phyloP scores from a whole-genome alignment of 2,797 vertebrate species.

The Platalea minor region DNA sequence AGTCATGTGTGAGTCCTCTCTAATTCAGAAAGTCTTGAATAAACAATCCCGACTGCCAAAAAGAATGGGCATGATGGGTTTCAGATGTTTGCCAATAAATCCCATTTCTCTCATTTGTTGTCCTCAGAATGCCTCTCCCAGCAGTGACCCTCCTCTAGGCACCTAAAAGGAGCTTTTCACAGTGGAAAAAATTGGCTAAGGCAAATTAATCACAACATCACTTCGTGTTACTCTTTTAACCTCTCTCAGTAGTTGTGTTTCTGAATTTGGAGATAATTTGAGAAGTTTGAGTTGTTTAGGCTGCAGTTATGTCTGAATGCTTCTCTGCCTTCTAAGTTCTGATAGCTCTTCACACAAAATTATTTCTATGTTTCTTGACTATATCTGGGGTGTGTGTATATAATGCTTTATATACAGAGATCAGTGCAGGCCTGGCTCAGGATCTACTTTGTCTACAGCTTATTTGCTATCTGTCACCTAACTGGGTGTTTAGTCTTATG shows the following conservation, averaged over 20 bases:
- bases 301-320: background rate
- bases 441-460: background rate
- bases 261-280: background rate
- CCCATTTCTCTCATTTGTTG: background rate
- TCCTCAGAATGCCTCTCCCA: background rate
- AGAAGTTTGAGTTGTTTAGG: background rate
- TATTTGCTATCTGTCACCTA: background rate
- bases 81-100: background rate
- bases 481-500: background rate
- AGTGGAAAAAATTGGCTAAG: background rate
- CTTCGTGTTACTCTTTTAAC: background rate
- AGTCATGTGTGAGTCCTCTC: fast-evolving
- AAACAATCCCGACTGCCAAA: background rate
- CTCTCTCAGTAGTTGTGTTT: background rate
- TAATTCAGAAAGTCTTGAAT: background rate
- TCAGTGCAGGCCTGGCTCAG: background rate
- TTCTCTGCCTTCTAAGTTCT: background rate
- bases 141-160: background rate
- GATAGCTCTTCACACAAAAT: background rate
- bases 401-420: background rate
- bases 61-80: background rate
- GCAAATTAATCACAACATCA: background rate
- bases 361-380: background rate
- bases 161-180: background rate
- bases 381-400: too few species aligned